Conservation (phyloP, 1,140 invertebrate genomes). For the Drosophila teissieri region DNA sequence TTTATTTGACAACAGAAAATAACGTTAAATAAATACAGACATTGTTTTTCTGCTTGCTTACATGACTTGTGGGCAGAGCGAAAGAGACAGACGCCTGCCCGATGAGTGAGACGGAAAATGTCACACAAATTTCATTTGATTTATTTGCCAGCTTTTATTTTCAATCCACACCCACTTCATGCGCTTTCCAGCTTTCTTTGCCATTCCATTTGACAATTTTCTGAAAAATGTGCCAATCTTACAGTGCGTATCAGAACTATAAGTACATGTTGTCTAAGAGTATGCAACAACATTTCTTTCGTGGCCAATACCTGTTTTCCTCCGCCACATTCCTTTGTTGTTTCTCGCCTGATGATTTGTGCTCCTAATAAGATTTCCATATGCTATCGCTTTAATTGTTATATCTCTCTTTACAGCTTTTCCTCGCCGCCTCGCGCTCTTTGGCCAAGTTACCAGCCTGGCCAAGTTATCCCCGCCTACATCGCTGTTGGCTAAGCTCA, state of each 20-base stretch:
- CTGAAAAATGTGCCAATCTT: slow-evolving; percentile 15
- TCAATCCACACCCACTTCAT: slow-evolving; percentile 23
- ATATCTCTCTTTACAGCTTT: slow-evolving; percentile 1
- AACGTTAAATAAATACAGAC: slow-evolving; percentile 72
- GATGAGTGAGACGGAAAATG: slow-evolving; percentile 24
- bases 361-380: background rate
- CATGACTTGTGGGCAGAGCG: slow-evolving; percentile 27
- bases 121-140: slow-evolving; percentile 80
- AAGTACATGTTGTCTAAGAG: background rate
- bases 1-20: slow-evolving; percentile 76
- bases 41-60: slow-evolving; percentile 46
- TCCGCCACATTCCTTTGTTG: no score
- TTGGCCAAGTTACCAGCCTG: slow-evolving; percentile 5
- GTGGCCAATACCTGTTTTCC: background rate
- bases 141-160: slow-evolving; percentile 79
- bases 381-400: slow-evolving; percentile 17
- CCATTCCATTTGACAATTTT: slow-evolving; percentile 29
- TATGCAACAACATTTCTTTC: no score
- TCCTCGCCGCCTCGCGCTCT: background rate
- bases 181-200: background rate
- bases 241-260: slow-evolving; percentile 15
- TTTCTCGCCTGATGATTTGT: background rate
- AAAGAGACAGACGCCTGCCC: background rate
- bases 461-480: slow-evolving; percentile 8
- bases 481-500: slow-evolving; percentile 60